Evolutionary conservation across 1,140 invertebrate genomes (phyloP), one percentile per base, ranked within the genome.

Genomic region (Tenebrio molitor): DNA sequence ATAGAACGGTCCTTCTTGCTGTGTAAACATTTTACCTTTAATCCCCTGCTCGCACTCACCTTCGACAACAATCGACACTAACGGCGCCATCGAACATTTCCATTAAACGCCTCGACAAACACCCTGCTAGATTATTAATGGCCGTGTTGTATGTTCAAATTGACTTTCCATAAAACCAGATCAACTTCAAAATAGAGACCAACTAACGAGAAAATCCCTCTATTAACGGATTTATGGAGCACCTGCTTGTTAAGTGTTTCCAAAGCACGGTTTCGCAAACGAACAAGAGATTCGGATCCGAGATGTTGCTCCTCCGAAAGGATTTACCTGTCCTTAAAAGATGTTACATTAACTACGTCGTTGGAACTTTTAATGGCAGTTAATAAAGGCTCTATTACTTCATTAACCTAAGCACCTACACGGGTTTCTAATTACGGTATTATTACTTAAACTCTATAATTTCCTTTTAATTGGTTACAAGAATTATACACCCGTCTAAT

Each of bases 71-170:
- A 75, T 75, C 70, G 75, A 72, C 58, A 69, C 39, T 44, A 21
- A 44, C 72, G 74, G 46, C 44, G 69, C 73, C 69, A 76, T 74
- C 71, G 69, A 77, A 75, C 64, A 73, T 77, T 77, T 77, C 76
- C 71, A 75, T 77, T 77, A 77, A 77, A 73, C 71, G 71, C 68
- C 72, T 75, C 68, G 68, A 46, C 66, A 76, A 76, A 76, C 75
- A 76, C 39, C 69, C 69, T 75, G 71, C 71, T 62, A 53, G 71
- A 73, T 75, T 75, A 77, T 75, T 75, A 77, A 75, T 74, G 71
- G 74, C 46, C 68, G 53, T 71, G 76, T 74, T 77, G 69, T 73
- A 58, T 73, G 71, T 73, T 68, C 67, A 73, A 73, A 77, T 75
- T 75, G 71, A 77, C 76, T 76, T 77, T 63, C 69, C 62, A 75